Evolutionary conservation across 1,140 invertebrate genomes (phyloP), one percentile per base, ranked within the genome.

Genomic region (Asobara japonica): DNA sequence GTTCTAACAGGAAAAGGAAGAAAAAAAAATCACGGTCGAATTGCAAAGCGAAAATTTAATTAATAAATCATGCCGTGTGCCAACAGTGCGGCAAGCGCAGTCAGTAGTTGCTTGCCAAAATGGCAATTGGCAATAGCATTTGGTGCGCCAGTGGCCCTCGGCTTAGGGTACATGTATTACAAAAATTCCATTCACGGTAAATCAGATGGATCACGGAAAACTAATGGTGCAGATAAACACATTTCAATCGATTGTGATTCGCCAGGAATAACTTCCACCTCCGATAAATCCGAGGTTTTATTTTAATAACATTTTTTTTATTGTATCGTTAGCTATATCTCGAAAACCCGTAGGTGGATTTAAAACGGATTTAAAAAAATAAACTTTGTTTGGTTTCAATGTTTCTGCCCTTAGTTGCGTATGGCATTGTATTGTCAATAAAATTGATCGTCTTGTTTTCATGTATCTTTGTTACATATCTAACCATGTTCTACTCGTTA

Each of bases 111-210:
- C 4, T 80, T 89, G 80, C 87, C 89, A 62, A 91, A 91, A 86
- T 94, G 93, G 93, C 91, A 94, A 88, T 88, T 95, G 67, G 94
- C 93, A 67, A 85, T 96, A 30, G 90, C 92, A 36, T 88, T 96
- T 48, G 95, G 94, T 73, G 92, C 94, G 74, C 94, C 94, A 74
- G 89, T 96, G 74, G 94, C 92, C 38, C 88, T 96, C 20, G 94
- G 94, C 38, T 85, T 96, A 79, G 93, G 94, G 79, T 92, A 95
- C 76, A 94, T 94, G 89, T 94, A 94, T 84, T 91, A 93, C 71
- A 92, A 88, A 82, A 91, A 89, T 73, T 88, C 75, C 3, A 73
- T 73, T 41, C 74, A 73, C 8, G 70, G 77, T 61, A 82, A 81
- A 74, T 69, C 74, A 25, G 82, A 82, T 51, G 77, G 73, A 13